Base-by-base conservation (phyloP, 2,888 invertebrate genomes). In the Prosopocoilus inquinatus region DNA sequence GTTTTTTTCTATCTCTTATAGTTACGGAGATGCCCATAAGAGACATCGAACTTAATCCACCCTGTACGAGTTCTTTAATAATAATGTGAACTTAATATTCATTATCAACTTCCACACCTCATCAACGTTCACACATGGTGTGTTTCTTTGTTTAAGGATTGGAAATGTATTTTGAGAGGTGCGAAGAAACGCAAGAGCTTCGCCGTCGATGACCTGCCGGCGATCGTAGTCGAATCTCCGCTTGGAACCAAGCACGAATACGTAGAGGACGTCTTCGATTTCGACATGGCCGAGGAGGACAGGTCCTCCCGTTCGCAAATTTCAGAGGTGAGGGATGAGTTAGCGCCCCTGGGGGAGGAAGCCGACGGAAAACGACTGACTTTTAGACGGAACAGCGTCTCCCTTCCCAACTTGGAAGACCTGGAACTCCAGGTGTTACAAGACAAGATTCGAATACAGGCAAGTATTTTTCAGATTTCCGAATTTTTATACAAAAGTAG, bases 351-450 rank as follows among this genome's bases (percentile, higher is more conserved):
- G 12, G 32, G 57, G 9, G 51, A 56, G 9, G 51, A 56, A 33
- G 45, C 15, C 3, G 28, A 41, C 5, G 47, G 48, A 46, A 48
- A 58, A 48, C 58, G 59, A 36, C 46, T 56, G 3, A 61, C 64
- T 4, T 70, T 84, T 48, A 80, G 89, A 47, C 82, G 87, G 62
- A 87, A 88, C 64, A 89, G 89, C 2, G 86, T 88, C 59, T 90
- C 90, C 2, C 81, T 91, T 80, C 91, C 91, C 2, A 82, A 81
- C 62, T 78, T 91, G 55, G 85, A 88, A 68, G 84, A 86, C 50
- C 76, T 90, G 72, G 87, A 87, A 57, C 64, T 81, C 63, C 82
- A 85, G 65, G 82, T 84, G 5, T 60, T 73, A 13, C 62, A 67
- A 8, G 63, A 67, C 39, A 49, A 47, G 15, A 2, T 41, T 0